A percentile compares a stretch with the other conserved stretches of the same genome.
Evolutionary conservation across 2,113 vertebrate genomes (phyloP).

Genomic region (Chionis minor): DNA sequence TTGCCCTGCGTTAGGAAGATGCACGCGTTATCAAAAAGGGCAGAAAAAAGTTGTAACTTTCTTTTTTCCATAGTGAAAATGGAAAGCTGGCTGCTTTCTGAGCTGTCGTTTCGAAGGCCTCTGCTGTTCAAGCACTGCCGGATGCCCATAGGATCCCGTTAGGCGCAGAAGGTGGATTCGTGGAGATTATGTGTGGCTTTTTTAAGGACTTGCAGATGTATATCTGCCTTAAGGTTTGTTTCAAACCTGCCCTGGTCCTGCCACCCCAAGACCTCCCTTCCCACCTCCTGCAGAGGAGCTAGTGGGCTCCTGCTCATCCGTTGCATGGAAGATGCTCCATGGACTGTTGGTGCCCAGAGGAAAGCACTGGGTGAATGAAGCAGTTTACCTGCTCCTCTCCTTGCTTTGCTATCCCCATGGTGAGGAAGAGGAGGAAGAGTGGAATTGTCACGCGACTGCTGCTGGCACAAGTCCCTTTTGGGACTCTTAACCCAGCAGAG

Average conservation of each 20-base stretch:
- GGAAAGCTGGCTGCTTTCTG: not conserved
- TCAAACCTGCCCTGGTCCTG: not conserved
- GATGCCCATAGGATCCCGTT: not conserved
- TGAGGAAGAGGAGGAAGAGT: conserved; percentile 47
- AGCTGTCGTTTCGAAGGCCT: not conserved
- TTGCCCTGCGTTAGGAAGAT: not conserved
- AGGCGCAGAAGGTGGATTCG: not conserved
- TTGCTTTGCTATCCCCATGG: not conserved
- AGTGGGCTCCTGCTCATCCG: not conserved
- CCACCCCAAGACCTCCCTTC: not conserved
- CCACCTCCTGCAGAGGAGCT: fast-evolving
- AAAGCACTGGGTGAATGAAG: not conserved
- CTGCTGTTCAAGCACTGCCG: not conserved
- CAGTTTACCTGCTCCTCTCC: not conserved
- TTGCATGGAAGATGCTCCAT: fast-evolving
- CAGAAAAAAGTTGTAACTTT: not conserved
- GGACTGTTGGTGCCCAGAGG: not conserved
- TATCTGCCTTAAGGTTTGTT: not conserved
- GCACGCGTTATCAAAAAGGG: not conserved
- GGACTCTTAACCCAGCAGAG: conserved; percentile 42
- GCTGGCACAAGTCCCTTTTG: not conserved
- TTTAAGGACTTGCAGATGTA: not conserved
- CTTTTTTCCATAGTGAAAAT: not conserved
- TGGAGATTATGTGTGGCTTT: not conserved
- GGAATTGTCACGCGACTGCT: conserved; percentile 17